These are phyloP conservation scores for Shargacucullia verbasci DNA, from an alignment of 2,888 invertebrate genomes.

Conservation along the genomic window DNA sequence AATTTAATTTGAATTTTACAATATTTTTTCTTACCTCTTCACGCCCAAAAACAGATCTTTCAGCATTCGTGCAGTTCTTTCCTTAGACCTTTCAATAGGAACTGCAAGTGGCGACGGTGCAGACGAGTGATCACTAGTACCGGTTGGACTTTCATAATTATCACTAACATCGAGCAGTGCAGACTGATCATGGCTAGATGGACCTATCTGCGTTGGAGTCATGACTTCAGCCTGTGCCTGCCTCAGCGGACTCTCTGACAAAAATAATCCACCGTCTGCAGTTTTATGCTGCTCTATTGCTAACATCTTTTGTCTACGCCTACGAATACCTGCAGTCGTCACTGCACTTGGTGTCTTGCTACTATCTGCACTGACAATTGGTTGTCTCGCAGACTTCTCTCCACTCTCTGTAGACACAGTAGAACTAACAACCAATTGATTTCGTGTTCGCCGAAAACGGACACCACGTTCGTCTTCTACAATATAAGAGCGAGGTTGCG, in stretches of 20 bases:
- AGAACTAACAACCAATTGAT: neutral
- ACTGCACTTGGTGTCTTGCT: too few species aligned
- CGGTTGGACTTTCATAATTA: neutral
- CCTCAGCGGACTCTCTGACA: neutral
- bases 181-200: too few species aligned
- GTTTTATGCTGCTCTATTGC: neutral
- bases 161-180: neutral
- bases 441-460: conserved; percentile 6
- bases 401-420: too few species aligned
- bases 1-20: neutral
- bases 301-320: neutral
- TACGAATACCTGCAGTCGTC: neutral
- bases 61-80: conserved; percentile 9
- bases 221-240: neutral
- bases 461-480: conserved; percentile 7
- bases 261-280: neutral
- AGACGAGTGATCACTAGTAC: neutral
- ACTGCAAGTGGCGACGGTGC: neutral
- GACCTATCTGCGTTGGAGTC: neutral
- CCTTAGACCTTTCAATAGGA: conserved; percentile 3
- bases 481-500: conserved; percentile 9
- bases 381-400: too few species aligned
- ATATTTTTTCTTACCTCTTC: neutral
- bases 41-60: conserved; percentile 1
- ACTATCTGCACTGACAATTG: too few species aligned